Base-by-base conservation (phyloP, 2,797 vertebrate genomes). In the Oryzias sinensis region DNA sequence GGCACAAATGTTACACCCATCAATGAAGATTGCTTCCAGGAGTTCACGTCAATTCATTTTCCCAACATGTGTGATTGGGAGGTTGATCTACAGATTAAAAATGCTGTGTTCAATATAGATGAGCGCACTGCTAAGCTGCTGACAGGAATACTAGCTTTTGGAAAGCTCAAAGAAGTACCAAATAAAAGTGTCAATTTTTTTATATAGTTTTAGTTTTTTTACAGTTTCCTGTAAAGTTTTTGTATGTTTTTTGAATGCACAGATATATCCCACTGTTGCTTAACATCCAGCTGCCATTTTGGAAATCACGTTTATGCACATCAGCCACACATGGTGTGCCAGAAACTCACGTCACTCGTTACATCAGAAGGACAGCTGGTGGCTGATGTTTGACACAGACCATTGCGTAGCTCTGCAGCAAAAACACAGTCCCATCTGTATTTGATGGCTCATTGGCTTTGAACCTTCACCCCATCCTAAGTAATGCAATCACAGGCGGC, bases 401-500 rank as follows among this genome's bases (percentile, higher is more conserved):
- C 66, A 49, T 45, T 0, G 43, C 67, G 58, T 2, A 27, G 72
- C 62, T 14, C 62, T 66, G 43, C 59, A 14, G 62, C 2, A 0
- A 45, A 64, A 79, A 85, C 80, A 83, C 74, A 76, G 79, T 55
- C 53, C 67, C 72, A 56, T 75, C 70, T 85, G 74, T 85, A 27
- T 63, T 25, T 47, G 61, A 65, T 18, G 64, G 67, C 80, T 78
- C 66, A 68, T 76, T 82, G 73, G 79, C 68, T 73, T 60, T 71
- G 79, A 80, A 82, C 83, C 74, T 45, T 79, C 62, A 87, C 72
- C 76, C 48, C 15, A 0, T 3, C 59, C 57, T 59, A 56, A 25
- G 77, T 82, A 85, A 81, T 56, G 77, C 47, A 71, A 85, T 70
- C 67, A 68, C 60, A 53, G 65, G 74, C 72, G 64, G 53, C 65